Base-by-base conservation (phyloP, 2,888 invertebrate genomes). In the Caenorhabditis parvicauda region DNA sequence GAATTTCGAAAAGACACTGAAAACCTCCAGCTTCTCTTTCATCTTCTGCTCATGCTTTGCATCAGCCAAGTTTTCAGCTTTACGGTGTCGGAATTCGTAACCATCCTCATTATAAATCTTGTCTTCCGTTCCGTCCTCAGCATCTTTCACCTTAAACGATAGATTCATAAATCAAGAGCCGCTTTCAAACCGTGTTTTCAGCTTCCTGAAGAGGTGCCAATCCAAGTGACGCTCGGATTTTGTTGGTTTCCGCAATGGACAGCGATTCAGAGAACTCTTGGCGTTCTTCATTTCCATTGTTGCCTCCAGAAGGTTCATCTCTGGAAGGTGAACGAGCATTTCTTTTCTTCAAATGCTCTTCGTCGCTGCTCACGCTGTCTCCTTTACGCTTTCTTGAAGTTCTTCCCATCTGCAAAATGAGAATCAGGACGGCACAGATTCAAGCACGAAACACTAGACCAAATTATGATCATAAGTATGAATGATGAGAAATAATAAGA, bases 201-300 rank as follows among this genome's bases (percentile, higher is more conserved):
- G 65, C 71, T 0, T 89, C 84, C 75, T 92, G 89, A 3, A 96
- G 84, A 0, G 95, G 96, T 81, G 92, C 93, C 32, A 96, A 84
- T 0, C 96, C 96, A 24, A 98, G 86, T 82, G 93, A 92, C 1
- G 90, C 90, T 76, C 96, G 86, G 12, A 98, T 84, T 70, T 88
- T 89, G 83, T 80, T 80, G 14, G 78, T 75, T 41, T 80, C 80
- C 43, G 75, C 80, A 39, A 80, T 76, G 3, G 76, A 76, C 64
- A 81, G 60, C 7, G 76, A 72, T 27, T 77, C 78, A 5, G 58
- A n/a, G n/a, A n/a, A n/a, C n/a, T n/a, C 46, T 14, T 53, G 56
- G 14, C 43, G 32, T 48, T 9, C 7, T 22, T 14, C 7, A 9
- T 9, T 44, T 25, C 24, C n/a, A n/a, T n/a, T n/a, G n/a, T n/a